phyloP scores from a whole-genome alignment of 1,140 invertebrate genomes.

The Callitettix versicolor region DNA sequence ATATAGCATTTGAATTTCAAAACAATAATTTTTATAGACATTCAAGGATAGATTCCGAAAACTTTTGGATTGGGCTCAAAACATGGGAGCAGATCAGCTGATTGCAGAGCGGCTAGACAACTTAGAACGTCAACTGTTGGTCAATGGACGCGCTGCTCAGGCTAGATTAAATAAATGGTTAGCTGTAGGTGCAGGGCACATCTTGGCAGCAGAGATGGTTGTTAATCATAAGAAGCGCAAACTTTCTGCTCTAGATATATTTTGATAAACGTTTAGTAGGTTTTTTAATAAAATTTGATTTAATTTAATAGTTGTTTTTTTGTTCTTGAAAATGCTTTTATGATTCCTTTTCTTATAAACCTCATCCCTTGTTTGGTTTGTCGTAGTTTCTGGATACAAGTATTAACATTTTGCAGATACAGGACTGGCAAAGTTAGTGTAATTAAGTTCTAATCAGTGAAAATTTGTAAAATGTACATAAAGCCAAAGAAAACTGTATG shows the following conservation, averaged over 20 bases:
- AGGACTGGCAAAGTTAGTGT: too few relatives aligned
- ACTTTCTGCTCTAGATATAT: constrained; percentile 24
- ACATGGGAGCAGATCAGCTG: constrained; percentile 35
- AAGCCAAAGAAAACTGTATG: too few relatives aligned
- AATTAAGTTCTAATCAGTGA: too few relatives aligned
- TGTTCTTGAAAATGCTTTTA: too few relatives aligned
- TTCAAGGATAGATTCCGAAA: constrained; percentile 39
- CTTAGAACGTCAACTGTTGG: constrained; percentile 39
- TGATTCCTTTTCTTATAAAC: too few relatives aligned
- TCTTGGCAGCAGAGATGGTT: constrained; percentile 41
- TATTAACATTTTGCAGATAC: too few relatives aligned
- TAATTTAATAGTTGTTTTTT: too few relatives aligned
- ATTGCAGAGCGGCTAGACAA: constrained; percentile 39
- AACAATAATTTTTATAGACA: too few relatives aligned
- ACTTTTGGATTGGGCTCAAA: constrained; percentile 42
- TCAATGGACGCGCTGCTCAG: constrained; percentile 36
- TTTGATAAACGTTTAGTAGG: not conserved
- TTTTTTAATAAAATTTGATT: not conserved
- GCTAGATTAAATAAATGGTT: constrained; percentile 40
- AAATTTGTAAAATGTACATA: too few relatives aligned
- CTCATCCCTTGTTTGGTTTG: too few relatives aligned
- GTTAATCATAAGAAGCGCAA: constrained; percentile 43
- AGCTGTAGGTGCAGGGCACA: constrained; percentile 35
- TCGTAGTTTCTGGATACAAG: too few relatives aligned
- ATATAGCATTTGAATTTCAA: too few relatives aligned